Evolutionary conservation across 2,888 invertebrate species (phyloP).

Genomic region (Litoditis marina): DNA sequence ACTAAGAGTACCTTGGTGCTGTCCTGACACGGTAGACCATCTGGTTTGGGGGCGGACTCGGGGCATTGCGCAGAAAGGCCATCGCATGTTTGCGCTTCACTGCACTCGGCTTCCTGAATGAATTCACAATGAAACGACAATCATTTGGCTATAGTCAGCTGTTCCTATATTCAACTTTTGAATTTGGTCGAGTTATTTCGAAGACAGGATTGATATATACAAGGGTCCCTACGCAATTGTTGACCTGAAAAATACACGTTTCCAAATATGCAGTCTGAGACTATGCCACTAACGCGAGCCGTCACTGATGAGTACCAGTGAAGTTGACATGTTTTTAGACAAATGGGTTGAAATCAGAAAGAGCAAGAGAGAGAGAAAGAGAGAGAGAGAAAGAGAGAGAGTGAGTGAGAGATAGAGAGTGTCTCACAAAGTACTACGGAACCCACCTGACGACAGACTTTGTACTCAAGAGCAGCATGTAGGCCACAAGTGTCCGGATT

Average conservation of each 20-base stretch:
- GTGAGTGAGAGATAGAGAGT: neutral
- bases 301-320: too few relatives aligned
- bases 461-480: conserved; percentile 64
- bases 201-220: neutral
- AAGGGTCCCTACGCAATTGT: neutral
- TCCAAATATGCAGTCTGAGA: too few relatives aligned
- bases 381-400: too few relatives aligned
- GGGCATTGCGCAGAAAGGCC: conserved; percentile 79
- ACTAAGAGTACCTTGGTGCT: conserved; percentile 88
- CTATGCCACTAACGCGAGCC: too few relatives aligned
- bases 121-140: too few relatives aligned
- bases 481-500: conserved; percentile 76
- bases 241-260: too few relatives aligned
- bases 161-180: neutral
- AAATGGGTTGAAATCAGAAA: too few relatives aligned
- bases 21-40: conserved; percentile 92
- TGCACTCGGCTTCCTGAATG: conserved; percentile 58
- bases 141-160: neutral
- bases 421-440: neutral
- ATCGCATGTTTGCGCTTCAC: conserved; percentile 53
- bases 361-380: too few relatives aligned
- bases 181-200: neutral
- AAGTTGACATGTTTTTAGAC: too few relatives aligned
- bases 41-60: conserved; percentile 75
- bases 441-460: conserved; percentile 58